Base-by-base conservation (phyloP, 1,140 invertebrate species). In the Drosophila oshimai region DNA sequence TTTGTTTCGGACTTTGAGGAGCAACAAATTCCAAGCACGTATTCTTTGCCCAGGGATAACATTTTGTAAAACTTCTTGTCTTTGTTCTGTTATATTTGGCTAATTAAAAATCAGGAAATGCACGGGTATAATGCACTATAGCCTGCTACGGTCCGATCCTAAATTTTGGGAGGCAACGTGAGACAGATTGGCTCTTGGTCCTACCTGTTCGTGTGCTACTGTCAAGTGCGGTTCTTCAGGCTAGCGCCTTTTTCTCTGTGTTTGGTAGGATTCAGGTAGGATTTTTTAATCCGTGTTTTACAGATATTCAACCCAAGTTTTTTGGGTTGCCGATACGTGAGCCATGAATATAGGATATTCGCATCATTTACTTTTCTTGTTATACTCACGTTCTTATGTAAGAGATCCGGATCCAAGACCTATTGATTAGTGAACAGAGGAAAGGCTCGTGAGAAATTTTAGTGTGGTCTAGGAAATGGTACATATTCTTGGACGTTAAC, bases 31-130 rank as follows among this genome's bases (percentile, higher is more conserved):
- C 75, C 46, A 29, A 49, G 65, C 75, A 76, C 73, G 74, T 77
- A 41, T 13, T 5, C 24, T 20, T 9, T 1, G 9, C 4, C 17
- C 51, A 12, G 18, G 26, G 18, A 26, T 33, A 36, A 36, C 65
- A 41, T 12, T 73, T 64, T 72, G 68, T 31, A 42, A 46, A 65
- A 57, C 20, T 28, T 37, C 18, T 49, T 49, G 41, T 29, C 61
- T 49, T 49, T 65, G 61, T 65, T 31, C 5, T 13, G 5, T 39
- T 64, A 18, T 74, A 47, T 65, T 80, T 70, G 75, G 62, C 70
- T 80, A 80, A 79, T 79, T 80, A 74, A 79, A 79, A 74, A 78
- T 78, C 61, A 70, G 75, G 70, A 79, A 80, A 79, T 78, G 75
- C 75, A 61, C 61, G 6, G 41, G 46, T 62, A 79, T 69, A 78